Evolutionary conservation across 23 tunicate species (phyloP), one percentile per base, ranked within the genome.

Genomic region (Halocynthia roretzi): DNA sequence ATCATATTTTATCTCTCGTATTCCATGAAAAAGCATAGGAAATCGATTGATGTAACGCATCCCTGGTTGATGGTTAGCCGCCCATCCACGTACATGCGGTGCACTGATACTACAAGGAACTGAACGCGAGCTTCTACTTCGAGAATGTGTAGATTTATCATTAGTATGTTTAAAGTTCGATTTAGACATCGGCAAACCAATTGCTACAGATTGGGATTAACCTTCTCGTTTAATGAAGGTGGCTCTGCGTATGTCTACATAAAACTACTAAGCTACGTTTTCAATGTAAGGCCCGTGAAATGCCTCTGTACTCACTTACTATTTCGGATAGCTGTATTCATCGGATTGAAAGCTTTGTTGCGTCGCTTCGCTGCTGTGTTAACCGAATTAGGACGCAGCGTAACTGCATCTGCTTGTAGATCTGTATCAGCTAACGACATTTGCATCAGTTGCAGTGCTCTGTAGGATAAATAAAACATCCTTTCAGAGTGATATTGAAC

Each of bases 1-100:
- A 9, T 84, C 83, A 68, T 83, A 89, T 21, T 67, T 18, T 53
- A 89, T 89, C 61, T 89, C 96, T 15, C 82, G 72, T n/a, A 83
- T 80, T 8, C 90, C 84, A 22, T 80, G 80, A 80, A 85, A 85
- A 8, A 80, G 75, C 80, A 80, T 80, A 0, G 84, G 84, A 74
- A 85, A 80, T 54, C 75, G 80, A 7, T 75, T 52, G 50, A 66
- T 5, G 54, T 85, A 80, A 7, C 84, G 76, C 14, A 85, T 48
- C 50, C 64, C 19, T 8, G 65, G 78, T 12, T 53, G 78, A 18
- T 74, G 63, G 8, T 52, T 10, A 22, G 56, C 8, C 8, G 64
- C 78, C 49, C 78, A 54, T 8, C 70, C 31, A 20, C 55, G 55
- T 8, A 54, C 55, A 20, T 20, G 49, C 1, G 60, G 9, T 56